Evolutionary conservation across 2,888 invertebrate genomes (phyloP), one percentile per base, ranked within the genome.

Genomic region (Callyntrura sp.): DNA sequence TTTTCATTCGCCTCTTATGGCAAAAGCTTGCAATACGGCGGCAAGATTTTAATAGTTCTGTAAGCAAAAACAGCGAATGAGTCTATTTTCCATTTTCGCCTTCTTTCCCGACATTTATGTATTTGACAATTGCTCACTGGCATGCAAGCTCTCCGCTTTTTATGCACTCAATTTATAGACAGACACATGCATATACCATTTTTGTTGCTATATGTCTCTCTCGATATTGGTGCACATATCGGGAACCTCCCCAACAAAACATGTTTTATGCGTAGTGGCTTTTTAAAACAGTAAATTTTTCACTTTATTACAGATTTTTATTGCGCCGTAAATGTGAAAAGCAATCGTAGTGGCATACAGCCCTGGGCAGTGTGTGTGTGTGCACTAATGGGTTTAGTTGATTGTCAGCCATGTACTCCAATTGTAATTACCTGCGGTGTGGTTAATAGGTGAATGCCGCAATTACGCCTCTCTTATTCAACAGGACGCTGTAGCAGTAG

Each of bases 1-100:
- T 85, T 89, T 79, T 55, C 85, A 79, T 85, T 79, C 68, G 62
- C 68, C 65, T 85, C 43, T 57, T 81, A 65, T 90, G 90, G 81
- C 90, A 90, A 73, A 81, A 85, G 51, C 25, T 35, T 28, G 28
- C 79, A 79, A 79, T 8, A 48, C n/a, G 48, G 73, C 20, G 45
- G 45, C 23, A 20, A 48, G 48, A 48, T 43, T 73, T 73, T 73
- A 48, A 73, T 73, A 73, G 68, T 48, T 48, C 23, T 8, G 23
- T 48, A 73, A 73, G 73, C 45, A 73, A 73, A 68, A 48, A 25
- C 28, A 73, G 45, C 48, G 45, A 73, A 73, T 73, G 73, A 81
- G 48, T 45, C 14, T 25, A 25, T 65, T 51, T 83, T 65, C 83
- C 65, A 65, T 65, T 83, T 83, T 17, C 48, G 48, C 83, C 45